phyloP scores from a whole-genome alignment of 1,140 invertebrate species.

The Andricus grossulariae region DNA sequence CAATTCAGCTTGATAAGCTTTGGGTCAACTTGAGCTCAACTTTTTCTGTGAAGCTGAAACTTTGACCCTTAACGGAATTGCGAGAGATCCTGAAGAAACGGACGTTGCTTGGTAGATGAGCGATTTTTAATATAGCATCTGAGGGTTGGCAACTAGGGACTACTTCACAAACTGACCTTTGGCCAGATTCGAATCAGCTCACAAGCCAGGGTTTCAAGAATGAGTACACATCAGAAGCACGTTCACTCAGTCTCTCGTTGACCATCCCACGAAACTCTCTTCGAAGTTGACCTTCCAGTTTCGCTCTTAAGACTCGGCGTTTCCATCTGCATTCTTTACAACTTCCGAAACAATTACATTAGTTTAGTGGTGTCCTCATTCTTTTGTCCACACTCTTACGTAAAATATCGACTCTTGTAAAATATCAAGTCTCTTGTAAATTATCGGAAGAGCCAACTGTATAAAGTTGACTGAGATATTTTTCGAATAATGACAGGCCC shows the following conservation, averaged over 20 bases:
- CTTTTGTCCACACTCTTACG: slow-evolving; percentile 33
- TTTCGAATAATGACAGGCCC: no score
- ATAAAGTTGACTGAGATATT: no score
- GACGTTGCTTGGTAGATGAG: slow-evolving; percentile 5
- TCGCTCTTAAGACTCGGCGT: slow-evolving; percentile 44
- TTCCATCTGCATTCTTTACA: slow-evolving; percentile 45
- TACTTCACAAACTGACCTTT: slow-evolving; percentile 58
- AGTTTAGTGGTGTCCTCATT: slow-evolving; percentile 30
- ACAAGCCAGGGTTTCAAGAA: slow-evolving; percentile 42
- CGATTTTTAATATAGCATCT: slow-evolving; percentile 21
- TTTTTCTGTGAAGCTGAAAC: no score
- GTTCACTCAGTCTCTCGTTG: slow-evolving; percentile 39
- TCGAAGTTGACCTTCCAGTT: slow-evolving; percentile 35
- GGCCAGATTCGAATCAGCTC: slow-evolving; percentile 55
- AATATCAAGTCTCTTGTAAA: background rate
- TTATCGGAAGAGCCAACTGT: background rate
- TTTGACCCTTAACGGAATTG: slow-evolving; percentile 35
- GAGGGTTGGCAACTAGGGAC: slow-evolving; percentile 32
- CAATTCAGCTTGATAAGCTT: no score
- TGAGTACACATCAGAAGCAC: slow-evolving; percentile 31
- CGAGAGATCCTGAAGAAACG: slow-evolving; percentile 41
- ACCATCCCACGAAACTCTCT: slow-evolving; percentile 41
- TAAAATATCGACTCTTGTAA: slow-evolving; percentile 7
- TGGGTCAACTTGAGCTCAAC: no score
- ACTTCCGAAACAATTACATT: slow-evolving; percentile 37